These are phyloP conservation scores for Sitta europaea DNA, from an alignment of 2,113 vertebrate species.

Conservation along the genomic window DNA sequence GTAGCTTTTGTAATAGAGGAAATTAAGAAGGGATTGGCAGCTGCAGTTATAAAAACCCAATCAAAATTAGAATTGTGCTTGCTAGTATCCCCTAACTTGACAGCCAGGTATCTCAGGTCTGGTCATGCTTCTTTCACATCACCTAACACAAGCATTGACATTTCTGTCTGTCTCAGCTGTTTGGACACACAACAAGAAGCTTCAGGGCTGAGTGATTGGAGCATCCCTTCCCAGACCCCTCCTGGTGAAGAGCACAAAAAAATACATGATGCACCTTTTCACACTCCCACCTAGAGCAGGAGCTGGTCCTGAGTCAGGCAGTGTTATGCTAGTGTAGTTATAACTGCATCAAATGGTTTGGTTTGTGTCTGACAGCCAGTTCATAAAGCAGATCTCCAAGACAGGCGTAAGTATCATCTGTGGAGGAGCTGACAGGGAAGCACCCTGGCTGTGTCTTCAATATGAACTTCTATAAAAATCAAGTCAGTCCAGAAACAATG, in stretches of 20 bases:
- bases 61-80: neutral
- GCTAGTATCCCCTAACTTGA: neutral
- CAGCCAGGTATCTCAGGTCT: neutral
- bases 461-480: neutral
- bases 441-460: neutral
- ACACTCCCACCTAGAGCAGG: neutral
- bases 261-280: neutral
- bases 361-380: neutral
- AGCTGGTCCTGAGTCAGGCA: neutral
- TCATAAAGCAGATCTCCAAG: neutral
- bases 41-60: neutral
- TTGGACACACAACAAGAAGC: neutral
- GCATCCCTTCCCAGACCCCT: neutral
- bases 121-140: neutral
- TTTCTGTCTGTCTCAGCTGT: neutral
- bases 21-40: neutral
- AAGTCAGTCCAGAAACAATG: neutral
- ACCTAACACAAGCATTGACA: accelerated
- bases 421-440: neutral
- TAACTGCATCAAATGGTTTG: neutral
- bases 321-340: too few species aligned
- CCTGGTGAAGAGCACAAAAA: neutral
- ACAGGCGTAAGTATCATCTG: neutral
- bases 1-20: neutral
- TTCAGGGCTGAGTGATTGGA: neutral